phyloP scores from a whole-genome alignment of 2,888 invertebrate species.

The Hypercompe scribonia region DNA sequence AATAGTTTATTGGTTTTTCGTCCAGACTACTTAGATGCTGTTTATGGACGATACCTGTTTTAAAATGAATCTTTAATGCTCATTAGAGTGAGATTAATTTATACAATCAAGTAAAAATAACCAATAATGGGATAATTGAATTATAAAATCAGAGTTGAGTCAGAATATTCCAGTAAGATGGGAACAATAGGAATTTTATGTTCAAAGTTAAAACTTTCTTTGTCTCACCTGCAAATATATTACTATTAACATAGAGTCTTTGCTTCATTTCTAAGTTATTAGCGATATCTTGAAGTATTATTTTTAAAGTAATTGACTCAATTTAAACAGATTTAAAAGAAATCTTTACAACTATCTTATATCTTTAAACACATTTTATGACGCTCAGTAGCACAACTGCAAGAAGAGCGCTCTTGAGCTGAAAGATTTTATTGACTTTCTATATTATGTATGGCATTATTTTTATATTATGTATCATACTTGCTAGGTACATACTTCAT shows the following conservation, averaged over 20 bases:
- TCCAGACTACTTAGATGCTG: conserved; percentile 41
- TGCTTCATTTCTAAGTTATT: neutral
- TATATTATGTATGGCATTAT: no score
- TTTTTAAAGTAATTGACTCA: neutral
- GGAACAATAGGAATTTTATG: neutral
- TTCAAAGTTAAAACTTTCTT: neutral
- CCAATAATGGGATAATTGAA: no score
- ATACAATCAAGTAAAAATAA: neutral
- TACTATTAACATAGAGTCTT: no score
- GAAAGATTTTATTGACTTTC: no score
- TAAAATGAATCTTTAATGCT: conserved; percentile 33
- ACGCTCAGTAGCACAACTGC: neutral
- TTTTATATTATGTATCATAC: neutral
- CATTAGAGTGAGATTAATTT: neutral
- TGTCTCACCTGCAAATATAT: no score
- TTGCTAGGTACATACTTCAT: no score
- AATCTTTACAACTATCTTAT: neutral
- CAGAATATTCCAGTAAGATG: neutral
- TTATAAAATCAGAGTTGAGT: no score
- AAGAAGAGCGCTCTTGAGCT: neutral
- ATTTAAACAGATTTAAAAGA: no score
- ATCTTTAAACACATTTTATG: no score
- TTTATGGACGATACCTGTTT: conserved; percentile 41
- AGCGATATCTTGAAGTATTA: neutral
- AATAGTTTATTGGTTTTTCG: conserved; percentile 47